These are phyloP conservation scores for western clawed frog (Xenopus tropicalis) DNA, from an alignment of 2,113 vertebrate species.

Conservation along the genomic window DNA sequence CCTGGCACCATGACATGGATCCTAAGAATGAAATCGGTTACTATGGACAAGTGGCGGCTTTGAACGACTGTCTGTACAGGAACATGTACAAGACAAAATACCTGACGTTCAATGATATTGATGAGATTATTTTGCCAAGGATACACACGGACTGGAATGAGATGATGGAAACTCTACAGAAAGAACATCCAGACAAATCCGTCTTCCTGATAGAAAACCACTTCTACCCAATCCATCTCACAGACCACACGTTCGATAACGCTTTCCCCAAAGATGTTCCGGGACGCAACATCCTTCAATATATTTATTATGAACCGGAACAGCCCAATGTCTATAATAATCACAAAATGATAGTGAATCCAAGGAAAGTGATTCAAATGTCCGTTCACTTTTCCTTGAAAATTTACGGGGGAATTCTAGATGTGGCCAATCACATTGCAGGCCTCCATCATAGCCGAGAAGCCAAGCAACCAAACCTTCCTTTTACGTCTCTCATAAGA, in stretches of 20 bases:
- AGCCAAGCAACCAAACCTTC: slow-evolving; percentile 44
- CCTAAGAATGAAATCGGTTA: slow-evolving; percentile 56
- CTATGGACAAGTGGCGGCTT: slow-evolving; percentile 57
- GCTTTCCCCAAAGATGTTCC: background rate
- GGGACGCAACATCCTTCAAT: background rate
- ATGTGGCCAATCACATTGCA: slow-evolving; percentile 51
- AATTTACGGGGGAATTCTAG: slow-evolving; percentile 29
- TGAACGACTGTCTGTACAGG: slow-evolving; percentile 65
- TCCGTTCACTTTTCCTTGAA: slow-evolving; percentile 51
- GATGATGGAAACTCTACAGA: background rate
- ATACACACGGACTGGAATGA: slow-evolving; percentile 7
- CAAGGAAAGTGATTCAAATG: slow-evolving; percentile 55
- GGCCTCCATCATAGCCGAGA: slow-evolving; percentile 53
- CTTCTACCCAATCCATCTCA: background rate
- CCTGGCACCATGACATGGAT: slow-evolving; percentile 52
- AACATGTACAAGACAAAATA: slow-evolving; percentile 59
- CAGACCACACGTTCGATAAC: background rate
- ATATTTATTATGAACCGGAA: background rate
- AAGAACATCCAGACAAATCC: background rate
- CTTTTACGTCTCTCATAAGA: slow-evolving; percentile 48
- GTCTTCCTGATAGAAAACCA: slow-evolving; percentile 25
- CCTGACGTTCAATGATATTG: slow-evolving; percentile 39
- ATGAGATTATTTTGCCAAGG: slow-evolving; percentile 34
- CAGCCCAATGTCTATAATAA: slow-evolving; percentile 35
- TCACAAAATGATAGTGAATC: slow-evolving; percentile 58